phyloP scores from a whole-genome alignment of 2,113 vertebrate genomes.

The Pantherophis guttatus region DNA sequence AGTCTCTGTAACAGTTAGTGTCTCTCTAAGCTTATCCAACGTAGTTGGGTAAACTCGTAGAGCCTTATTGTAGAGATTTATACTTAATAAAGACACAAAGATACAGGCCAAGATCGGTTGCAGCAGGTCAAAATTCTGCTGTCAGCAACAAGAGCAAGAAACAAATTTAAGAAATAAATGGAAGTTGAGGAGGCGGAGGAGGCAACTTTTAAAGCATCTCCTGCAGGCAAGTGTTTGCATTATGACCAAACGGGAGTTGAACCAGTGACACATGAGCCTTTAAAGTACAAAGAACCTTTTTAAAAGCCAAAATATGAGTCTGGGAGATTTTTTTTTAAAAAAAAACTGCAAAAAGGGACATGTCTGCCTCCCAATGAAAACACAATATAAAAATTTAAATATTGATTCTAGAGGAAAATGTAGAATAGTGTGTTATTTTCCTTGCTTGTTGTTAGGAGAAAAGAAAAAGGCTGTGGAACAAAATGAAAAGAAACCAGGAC shows the following conservation, averaged over 20 bases:
- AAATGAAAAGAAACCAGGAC: not conserved
- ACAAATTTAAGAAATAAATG: conserved; percentile 64
- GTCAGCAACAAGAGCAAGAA: conserved; percentile 79
- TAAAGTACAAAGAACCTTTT: conserved; percentile 42
- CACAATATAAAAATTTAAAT: not conserved
- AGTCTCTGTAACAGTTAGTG: conserved; percentile 79
- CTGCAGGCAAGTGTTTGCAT: conserved; percentile 73
- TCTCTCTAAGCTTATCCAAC: conserved; percentile 93
- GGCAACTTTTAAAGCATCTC: conserved; percentile 68
- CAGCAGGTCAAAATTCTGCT: conserved; percentile 79
- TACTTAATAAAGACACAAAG: conserved; percentile 84
- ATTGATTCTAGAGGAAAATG: not conserved
- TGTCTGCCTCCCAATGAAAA: not conserved
- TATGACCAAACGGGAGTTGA: conserved; percentile 79
- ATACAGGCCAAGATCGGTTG: conserved; percentile 89
- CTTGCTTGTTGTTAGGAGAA: conserved; percentile 6
- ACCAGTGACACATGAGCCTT: conserved; percentile 61
- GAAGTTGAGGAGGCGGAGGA: conserved; percentile 55
- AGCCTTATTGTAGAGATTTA: conserved; percentile 78
- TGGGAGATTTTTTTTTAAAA: conserved; percentile 30
- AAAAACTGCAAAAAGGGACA: conserved; percentile 26
- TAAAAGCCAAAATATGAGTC: conserved; percentile 56
- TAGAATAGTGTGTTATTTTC: not conserved
- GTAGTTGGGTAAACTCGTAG: conserved; percentile 90
- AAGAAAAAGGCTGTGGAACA: not conserved